Evolutionary conservation across 1,140 invertebrate species (phyloP).

Genomic region (Himalopsyche phryganea): DNA sequence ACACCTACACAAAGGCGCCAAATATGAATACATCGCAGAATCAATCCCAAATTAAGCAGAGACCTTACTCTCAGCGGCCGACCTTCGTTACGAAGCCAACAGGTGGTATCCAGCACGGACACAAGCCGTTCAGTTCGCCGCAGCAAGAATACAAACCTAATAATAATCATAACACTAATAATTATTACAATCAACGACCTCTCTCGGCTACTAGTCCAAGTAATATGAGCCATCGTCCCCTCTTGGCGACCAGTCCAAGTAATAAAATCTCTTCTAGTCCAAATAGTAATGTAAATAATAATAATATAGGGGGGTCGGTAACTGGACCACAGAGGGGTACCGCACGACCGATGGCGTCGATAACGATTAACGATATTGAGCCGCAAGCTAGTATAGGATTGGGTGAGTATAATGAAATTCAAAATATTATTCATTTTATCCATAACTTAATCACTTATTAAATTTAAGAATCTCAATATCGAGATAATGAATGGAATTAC

Average conservation of each 20-base stretch:
- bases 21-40: slow-evolving; percentile 37
- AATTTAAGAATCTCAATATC: too few relatives aligned
- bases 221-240: slow-evolving; percentile 41
- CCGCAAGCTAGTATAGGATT: slow-evolving; percentile 29
- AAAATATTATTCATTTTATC: background rate
- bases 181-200: slow-evolving; percentile 18
- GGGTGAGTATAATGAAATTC: slow-evolving; percentile 12
- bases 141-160: slow-evolving; percentile 19
- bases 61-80: slow-evolving; percentile 46
- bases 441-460: background rate
- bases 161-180: slow-evolving; percentile 15
- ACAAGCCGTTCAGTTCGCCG: slow-evolving; percentile 28
- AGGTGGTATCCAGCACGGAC: slow-evolving; percentile 47
- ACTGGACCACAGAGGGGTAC: slow-evolving; percentile 35
- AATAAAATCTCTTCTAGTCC: slow-evolving; percentile 56
- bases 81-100: slow-evolving; percentile 55
- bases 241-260: slow-evolving; percentile 49
- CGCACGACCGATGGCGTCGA: slow-evolving; percentile 47
- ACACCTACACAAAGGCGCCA: slow-evolving; percentile 37
- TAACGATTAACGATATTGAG: slow-evolving; percentile 29
- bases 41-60: slow-evolving; percentile 39
- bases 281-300: slow-evolving; percentile 27
- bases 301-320: slow-evolving; percentile 38
- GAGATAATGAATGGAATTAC: too few relatives aligned
- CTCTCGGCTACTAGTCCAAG: slow-evolving; percentile 46